Percentiles rank a stretch among this genome's conserved stretches.
phyloP scores from a whole-genome alignment of 1,140 invertebrate species.

The Holcopasites calliopsidis region DNA sequence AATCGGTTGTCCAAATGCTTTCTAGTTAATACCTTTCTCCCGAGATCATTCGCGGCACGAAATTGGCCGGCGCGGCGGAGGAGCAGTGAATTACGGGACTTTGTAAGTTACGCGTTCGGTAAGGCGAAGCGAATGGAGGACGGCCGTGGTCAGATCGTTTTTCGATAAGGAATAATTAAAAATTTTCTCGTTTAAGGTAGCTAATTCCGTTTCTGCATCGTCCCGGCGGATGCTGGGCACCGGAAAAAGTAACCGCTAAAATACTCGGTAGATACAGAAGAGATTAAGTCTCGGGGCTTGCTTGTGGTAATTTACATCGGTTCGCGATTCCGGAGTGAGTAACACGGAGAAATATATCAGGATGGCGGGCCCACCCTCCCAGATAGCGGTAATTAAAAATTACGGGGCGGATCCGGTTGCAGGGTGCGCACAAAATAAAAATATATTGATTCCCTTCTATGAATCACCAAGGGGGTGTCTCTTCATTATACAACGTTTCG shows the following conservation, averaged over 20 bases:
- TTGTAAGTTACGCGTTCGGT: slow-evolving; percentile 36
- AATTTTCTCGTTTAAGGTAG: slow-evolving; percentile 79
- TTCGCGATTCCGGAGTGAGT: slow-evolving; percentile 75
- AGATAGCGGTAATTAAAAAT: slow-evolving; percentile 80
- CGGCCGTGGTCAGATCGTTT: slow-evolving; percentile 74
- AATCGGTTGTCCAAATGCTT: too few relatives aligned
- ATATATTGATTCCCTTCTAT: slow-evolving; percentile 47
- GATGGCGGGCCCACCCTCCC: slow-evolving; percentile 59
- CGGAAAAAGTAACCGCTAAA: slow-evolving; percentile 79
- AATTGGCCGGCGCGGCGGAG: slow-evolving; percentile 49
- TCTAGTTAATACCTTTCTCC: too few relatives aligned
- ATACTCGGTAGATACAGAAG: slow-evolving; percentile 79
- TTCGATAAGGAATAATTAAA: slow-evolving; percentile 81
- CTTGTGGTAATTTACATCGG: slow-evolving; percentile 77
- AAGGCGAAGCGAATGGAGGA: slow-evolving; percentile 13
- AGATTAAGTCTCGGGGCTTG: slow-evolving; percentile 72
- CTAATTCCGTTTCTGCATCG: slow-evolving; percentile 75
- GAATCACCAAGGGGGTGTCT: slow-evolving; percentile 20
- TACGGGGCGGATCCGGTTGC: slow-evolving; percentile 38
- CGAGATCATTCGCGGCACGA: slow-evolving; percentile 64
- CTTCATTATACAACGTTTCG: too few relatives aligned
- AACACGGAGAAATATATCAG: slow-evolving; percentile 74
- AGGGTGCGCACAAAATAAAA: slow-evolving; percentile 37
- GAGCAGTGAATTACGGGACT: slow-evolving; percentile 68
- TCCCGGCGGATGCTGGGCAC: slow-evolving; percentile 58